Evolutionary conservation across 2,888 invertebrate genomes (phyloP).

Genomic region (Metellina segmentata): DNA sequence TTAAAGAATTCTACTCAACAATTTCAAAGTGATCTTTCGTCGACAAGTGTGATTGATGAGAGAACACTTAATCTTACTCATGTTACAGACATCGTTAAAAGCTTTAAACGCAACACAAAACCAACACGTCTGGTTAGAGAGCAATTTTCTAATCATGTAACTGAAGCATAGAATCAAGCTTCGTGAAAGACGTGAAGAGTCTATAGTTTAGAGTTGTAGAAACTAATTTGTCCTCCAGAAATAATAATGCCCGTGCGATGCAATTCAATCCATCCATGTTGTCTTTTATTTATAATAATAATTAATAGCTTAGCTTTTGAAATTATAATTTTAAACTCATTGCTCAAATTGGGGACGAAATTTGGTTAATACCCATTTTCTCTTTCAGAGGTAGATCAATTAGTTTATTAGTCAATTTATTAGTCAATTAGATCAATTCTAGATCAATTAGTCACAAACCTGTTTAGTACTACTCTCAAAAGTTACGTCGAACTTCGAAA

Average conservation of each 20-base stretch:
- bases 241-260: not conserved
- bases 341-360: no score
- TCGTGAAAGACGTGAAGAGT: not conserved
- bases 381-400: no score
- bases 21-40: not conserved
- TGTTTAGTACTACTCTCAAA: no score
- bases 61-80: not conserved
- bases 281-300: no score
- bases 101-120: not conserved
- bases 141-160: not conserved
- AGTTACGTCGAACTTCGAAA: no score
- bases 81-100: not conserved
- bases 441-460: no score
- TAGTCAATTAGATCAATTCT: no score
- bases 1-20: not conserved
- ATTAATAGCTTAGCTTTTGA: no score
- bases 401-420: no score
- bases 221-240: not conserved
- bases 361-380: no score
- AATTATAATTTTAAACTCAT: no score
- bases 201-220: not conserved
- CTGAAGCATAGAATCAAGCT: not conserved
- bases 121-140: not conserved
- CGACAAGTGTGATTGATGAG: not conserved
- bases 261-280: no score